Conservation (phyloP, 2,113 vertebrate genomes). For the Ptyas mucosa region DNA sequence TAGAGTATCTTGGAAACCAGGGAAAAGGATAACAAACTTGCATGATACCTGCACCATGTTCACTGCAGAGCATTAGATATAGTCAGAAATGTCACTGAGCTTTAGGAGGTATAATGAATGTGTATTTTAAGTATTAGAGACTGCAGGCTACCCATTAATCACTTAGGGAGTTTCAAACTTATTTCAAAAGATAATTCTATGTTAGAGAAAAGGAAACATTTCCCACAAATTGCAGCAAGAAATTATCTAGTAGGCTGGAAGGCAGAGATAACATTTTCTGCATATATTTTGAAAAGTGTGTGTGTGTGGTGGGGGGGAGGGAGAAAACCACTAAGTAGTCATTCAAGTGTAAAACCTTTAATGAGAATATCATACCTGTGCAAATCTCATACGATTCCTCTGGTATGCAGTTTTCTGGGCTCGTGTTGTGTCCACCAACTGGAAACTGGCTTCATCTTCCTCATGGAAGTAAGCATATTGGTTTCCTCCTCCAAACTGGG, state of each 20-base stretch:
- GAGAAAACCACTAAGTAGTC: neutral
- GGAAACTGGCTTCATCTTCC: constrained; percentile 96
- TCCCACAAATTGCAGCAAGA: neutral
- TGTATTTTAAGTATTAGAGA: neutral
- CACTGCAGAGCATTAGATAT: neutral
- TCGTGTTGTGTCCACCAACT: constrained; percentile 93
- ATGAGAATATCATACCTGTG: constrained; percentile 76
- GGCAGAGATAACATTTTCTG: neutral
- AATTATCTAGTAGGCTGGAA: neutral
- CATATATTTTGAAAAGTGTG: neutral
- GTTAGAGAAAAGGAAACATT: neutral
- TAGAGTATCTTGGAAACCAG: too few species aligned
- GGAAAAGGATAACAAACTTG: neutral
- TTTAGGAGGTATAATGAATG: neutral
- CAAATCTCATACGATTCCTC: constrained; percentile 96
- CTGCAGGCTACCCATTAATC: neutral
- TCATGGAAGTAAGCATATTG: constrained; percentile 98
- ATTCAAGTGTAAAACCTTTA: neutral
- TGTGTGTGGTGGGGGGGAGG: neutral
- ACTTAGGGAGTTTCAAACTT: neutral
- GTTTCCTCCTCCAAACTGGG: constrained; percentile 94
- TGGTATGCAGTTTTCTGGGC: constrained; percentile 97
- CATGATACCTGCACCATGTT: neutral
- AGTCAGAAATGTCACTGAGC: neutral
- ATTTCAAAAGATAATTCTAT: neutral